A percentile compares a stretch with the other conserved stretches of the same genome.
Evolutionary conservation across 2,797 vertebrate genomes (phyloP).

Genomic region (Australoheros facetus): DNA sequence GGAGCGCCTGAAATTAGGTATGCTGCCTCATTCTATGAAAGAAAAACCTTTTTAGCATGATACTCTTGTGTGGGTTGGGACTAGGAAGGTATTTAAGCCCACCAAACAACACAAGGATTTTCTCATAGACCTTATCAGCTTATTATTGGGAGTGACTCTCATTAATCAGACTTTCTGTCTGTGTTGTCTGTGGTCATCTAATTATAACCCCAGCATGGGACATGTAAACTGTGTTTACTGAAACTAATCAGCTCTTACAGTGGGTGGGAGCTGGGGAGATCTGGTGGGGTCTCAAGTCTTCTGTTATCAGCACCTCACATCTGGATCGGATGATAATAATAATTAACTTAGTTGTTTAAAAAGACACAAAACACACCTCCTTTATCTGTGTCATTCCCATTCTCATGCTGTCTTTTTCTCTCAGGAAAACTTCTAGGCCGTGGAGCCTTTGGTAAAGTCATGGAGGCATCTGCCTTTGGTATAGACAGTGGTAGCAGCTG

Average conservation of each 20-base stretch:
- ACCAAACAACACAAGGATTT: constrained; percentile 57
- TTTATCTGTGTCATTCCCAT: constrained; percentile 2
- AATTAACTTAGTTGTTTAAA: constrained; percentile 51
- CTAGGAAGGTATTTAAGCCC: constrained; percentile 47
- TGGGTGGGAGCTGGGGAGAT: constrained; percentile 55
- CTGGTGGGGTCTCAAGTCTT: constrained; percentile 40
- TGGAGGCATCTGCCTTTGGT: constrained; percentile 92
- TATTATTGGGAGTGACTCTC: constrained; percentile 73
- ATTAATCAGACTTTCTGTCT: constrained; percentile 71
- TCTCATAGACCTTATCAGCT: constrained; percentile 75
- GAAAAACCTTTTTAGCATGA: neutral
- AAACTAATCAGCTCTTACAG: constrained; percentile 66
- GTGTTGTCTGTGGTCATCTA: constrained; percentile 66
- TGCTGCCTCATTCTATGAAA: neutral
- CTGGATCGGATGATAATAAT: constrained; percentile 39
- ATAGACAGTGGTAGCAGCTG: constrained; percentile 86
- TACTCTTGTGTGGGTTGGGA: neutral
- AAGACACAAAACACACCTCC: constrained; percentile 27
- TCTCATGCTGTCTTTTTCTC: constrained; percentile 1
- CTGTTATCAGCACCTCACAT: constrained; percentile 51
- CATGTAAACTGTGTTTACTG: constrained; percentile 66
- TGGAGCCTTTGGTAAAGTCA: constrained; percentile 93
- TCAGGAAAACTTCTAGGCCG: constrained; percentile 91
- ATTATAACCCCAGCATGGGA: constrained; percentile 54
- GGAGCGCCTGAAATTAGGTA: constrained; percentile 93